phyloP scores from a whole-genome alignment of 2,797 vertebrate genomes.

The Siniperca undulata region DNA sequence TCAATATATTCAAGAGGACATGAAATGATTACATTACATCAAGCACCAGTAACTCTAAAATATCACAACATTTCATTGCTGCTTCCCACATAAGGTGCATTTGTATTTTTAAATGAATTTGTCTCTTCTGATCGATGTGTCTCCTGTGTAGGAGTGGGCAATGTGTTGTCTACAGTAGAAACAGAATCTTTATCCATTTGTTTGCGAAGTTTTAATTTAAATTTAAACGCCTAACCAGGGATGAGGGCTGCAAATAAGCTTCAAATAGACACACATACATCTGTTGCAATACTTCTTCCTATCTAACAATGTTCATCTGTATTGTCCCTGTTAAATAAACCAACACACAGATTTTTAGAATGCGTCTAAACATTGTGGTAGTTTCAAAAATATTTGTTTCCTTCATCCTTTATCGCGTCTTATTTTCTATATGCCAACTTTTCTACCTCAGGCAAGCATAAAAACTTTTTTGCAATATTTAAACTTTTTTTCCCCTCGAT shows the following conservation, averaged over 20 bases:
- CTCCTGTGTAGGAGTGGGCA: background rate
- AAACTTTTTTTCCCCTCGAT: too few relatives aligned
- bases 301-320: background rate
- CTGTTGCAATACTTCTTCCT: too few relatives aligned
- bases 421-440: background rate
- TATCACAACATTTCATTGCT: background rate
- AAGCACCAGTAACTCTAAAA: background rate
- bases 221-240: background rate
- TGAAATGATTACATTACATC: background rate
- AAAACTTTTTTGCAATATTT: too few relatives aligned
- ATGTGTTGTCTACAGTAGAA: background rate
- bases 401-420: background rate
- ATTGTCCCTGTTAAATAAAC: background rate
- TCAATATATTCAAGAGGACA: background rate
- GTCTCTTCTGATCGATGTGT: background rate
- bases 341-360: too few relatives aligned
- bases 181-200: background rate
- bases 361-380: too few relatives aligned
- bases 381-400: too few relatives aligned
- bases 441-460: background rate
- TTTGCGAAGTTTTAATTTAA: background rate
- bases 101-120: background rate
- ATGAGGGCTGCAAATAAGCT: background rate
- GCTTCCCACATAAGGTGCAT: background rate
- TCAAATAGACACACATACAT: background rate